Conservation (phyloP, 1,140 invertebrate species). For the Aphis gossypii region DNA sequence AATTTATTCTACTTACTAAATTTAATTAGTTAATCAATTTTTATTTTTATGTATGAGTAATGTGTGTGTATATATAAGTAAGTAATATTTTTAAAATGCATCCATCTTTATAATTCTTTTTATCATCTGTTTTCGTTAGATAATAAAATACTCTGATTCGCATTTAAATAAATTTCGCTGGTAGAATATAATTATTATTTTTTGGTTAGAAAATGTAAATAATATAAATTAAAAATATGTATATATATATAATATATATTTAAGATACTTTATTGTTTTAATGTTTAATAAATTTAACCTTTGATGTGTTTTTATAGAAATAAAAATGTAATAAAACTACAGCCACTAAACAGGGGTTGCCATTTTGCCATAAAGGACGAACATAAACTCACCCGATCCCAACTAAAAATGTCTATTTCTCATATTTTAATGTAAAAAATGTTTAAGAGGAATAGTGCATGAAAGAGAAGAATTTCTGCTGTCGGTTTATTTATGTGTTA, state of each 20-base stretch:
- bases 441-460: not conserved
- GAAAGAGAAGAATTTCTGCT: not conserved
- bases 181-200: not conserved
- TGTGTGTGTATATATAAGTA: too few species aligned
- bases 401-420: not conserved
- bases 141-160: not conserved
- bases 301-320: not conserved
- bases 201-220: not conserved
- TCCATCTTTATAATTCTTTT: not conserved
- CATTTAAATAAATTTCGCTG: not conserved
- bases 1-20: not conserved
- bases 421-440: not conserved
- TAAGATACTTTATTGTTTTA: not conserved
- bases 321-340: not conserved
- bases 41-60: not conserved
- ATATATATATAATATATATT: too few species aligned
- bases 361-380: not conserved
- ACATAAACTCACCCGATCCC: not conserved
- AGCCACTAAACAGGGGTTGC: not conserved
- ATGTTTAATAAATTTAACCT: not conserved
- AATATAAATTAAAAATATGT: not conserved
- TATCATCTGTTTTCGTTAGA: not conserved
- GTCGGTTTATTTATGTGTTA: constrained; percentile 17
- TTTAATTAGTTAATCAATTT: not conserved
- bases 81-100: not conserved